Evolutionary conservation across 2,113 vertebrate genomes (phyloP), one percentile per base, ranked within the genome.

Genomic region (Grallaria varia): DNA sequence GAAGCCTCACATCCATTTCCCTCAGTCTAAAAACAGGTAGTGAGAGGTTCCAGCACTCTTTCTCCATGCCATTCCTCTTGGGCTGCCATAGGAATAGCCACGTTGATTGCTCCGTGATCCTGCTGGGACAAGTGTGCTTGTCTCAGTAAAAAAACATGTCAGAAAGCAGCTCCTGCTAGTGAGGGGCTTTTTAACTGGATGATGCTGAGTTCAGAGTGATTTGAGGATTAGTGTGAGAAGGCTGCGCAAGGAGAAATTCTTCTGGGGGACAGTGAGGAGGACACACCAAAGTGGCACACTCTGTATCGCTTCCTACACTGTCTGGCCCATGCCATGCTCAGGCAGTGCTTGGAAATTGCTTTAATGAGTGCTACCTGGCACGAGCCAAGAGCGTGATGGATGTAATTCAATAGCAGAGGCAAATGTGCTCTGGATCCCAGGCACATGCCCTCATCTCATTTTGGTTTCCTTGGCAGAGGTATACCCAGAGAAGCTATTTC

Each of bases 221-320:
- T 55, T 72, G 67, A 79, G 14, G 25, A 50, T 24, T 47, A 5
- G 2, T 45, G 19, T 37, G 47, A 88, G 52, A 55, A 14, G 21
- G 17, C 47, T 90, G 22, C 28, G 15, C 2, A 0, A 72, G 39
- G 27, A 75, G 8, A 55, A 67, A n/a, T 59, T 83, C 67, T 91
- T 39, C 47, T 79, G 49, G 28, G 63, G 42, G 52, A 23, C 9
- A 14, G 44, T 44, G n/a, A 62, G 45, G 10, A 93, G 62, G 31
- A 56, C 27, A 8, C 8, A 72, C 4, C 15, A 6, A 79, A 67
- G 23, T n/a, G 17, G 9, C 49, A 63, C 45, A 13, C 8, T 42
- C 63, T 31, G 2, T 59, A 31, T 72, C 1, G 0, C 28, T 72
- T 78, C 52, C 35, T 76, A 24, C 0, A 0, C 16, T 68, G 37